Evolutionary conservation across 1,140 invertebrate species (phyloP).

Genomic region (Drosophila pruinosa): DNA sequence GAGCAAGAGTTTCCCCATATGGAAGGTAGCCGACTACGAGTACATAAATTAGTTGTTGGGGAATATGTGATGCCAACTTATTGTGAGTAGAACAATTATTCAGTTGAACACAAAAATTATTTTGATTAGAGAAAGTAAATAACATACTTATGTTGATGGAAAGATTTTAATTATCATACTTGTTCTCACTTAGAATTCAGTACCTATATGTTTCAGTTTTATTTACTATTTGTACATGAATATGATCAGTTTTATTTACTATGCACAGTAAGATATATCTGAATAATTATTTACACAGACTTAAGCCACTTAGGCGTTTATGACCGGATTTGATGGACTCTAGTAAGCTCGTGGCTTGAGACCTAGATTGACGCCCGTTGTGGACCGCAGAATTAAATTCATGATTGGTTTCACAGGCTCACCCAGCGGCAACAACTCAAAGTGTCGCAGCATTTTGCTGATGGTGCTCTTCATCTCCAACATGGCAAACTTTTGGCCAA

Average conservation of each 20-base stretch:
- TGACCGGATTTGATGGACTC: too few relatives aligned
- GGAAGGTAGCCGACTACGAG: too few relatives aligned
- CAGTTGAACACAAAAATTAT: too few relatives aligned
- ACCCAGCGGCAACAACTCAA: slow-evolving; percentile 71
- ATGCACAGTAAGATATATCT: not conserved
- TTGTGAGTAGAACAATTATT: not conserved
- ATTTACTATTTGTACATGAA: too few relatives aligned
- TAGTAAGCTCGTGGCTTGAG: slow-evolving; percentile 63
- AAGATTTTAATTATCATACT: too few relatives aligned
- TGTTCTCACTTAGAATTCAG: too few relatives aligned
- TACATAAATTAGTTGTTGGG: not conserved
- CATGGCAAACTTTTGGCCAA: slow-evolving; percentile 91
- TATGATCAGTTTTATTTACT: too few relatives aligned
- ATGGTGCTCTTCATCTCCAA: slow-evolving; percentile 88
- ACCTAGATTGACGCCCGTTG: slow-evolving; percentile 67
- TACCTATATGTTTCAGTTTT: too few relatives aligned
- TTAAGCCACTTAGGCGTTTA: not conserved
- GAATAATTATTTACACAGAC: slow-evolving; percentile 9
- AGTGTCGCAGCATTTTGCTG: slow-evolving; percentile 82
- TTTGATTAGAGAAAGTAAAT: too few relatives aligned
- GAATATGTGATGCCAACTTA: not conserved
- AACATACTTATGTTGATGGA: too few relatives aligned
- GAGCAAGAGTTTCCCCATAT: too few relatives aligned
- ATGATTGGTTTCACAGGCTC: slow-evolving; percentile 50
- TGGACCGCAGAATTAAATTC: slow-evolving; percentile 67